phyloP scores from a whole-genome alignment of 1,140 invertebrate genomes.

The Sesamia nonagrioides region DNA sequence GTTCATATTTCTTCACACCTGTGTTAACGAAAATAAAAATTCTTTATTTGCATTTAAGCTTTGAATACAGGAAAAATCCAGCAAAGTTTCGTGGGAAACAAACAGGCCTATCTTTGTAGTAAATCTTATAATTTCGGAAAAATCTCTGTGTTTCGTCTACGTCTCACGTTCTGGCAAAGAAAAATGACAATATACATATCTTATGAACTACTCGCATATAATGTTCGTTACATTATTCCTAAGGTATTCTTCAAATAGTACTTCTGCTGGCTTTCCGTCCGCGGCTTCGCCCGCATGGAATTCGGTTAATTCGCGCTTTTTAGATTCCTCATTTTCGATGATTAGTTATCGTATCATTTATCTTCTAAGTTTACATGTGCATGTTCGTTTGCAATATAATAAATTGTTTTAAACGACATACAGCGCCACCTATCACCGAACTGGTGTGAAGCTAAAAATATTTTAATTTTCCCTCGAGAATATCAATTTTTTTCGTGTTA shows the following conservation, averaged over 20 bases:
- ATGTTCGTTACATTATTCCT: slow-evolving; percentile 34
- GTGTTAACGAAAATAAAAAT: slow-evolving; percentile 38
- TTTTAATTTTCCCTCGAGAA: no score
- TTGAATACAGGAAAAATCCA: neutral
- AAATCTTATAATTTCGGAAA: slow-evolving; percentile 35
- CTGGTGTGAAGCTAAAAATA: no score
- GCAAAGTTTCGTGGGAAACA: slow-evolving; percentile 6
- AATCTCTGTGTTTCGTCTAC: slow-evolving; percentile 26
- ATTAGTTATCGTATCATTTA: no score
- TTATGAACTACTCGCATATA: slow-evolving; percentile 28
- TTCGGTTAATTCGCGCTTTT: no score
- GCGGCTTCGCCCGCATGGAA: no score
- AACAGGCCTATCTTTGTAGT: slow-evolving; percentile 2
- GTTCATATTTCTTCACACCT: slow-evolving; percentile 35
- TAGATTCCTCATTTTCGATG: no score
- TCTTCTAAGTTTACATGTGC: no score
- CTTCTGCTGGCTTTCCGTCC: no score
- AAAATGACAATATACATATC: slow-evolving; percentile 44
- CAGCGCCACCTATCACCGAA: no score
- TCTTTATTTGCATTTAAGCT: slow-evolving; percentile 35
- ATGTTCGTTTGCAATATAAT: no score
- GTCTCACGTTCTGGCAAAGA: slow-evolving; percentile 28
- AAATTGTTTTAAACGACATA: no score
- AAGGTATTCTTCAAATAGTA: slow-evolving; percentile 25
- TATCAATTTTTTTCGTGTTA: no score